Base-by-base conservation (phyloP, 2,113 vertebrate genomes). In the Paracanthobrama guichenoti region DNA sequence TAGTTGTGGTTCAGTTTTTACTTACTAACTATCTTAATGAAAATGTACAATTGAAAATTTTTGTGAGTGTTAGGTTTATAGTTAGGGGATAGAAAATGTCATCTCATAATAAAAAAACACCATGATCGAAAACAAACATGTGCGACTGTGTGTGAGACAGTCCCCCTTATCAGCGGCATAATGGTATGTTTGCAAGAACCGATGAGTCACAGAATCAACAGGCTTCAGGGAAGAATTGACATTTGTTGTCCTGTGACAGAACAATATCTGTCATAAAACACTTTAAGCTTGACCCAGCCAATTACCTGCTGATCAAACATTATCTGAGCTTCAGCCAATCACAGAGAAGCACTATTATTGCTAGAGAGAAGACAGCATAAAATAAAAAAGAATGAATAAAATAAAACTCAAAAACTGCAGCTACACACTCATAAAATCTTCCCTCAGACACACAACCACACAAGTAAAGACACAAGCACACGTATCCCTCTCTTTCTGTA, bases 131-230 rank as follows among this genome's bases (percentile, higher is more conserved):
- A 48, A 26, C 24, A 74, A 50, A 71, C 18, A 16, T 31, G 26
- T 14, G 39, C 6, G 50, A 14, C 14, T 66, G 64, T 14, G 13
- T 18, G 24, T 20, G 24, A 48, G 72, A 53, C 72, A 53, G 20
- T 20, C 39, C 22, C 71, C 78, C 48, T 87, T 75, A 81, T 81
- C 75, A 69, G 46, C 18, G n/a, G 71, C 69, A 71, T 39, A 31
- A 83, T 82, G 71, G 48, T 0, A 14, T 28, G 67, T 72, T 87
- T 87, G 71, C 72, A 82, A 16, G 35, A 69, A 73, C 26, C 4
- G 73, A 73, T 60, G 55, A 88, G 71, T 69, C 22, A 62, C 44
- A 74, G 86, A 76, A 87, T 86, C 79, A 88, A 84, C 84, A 85
- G 78, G 79, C 59, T 78, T 39, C 55, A 72, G 66, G 55, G 16